Evolutionary conservation across 2,113 vertebrate species (phyloP).

Genomic region (Pimephales promelas): DNA sequence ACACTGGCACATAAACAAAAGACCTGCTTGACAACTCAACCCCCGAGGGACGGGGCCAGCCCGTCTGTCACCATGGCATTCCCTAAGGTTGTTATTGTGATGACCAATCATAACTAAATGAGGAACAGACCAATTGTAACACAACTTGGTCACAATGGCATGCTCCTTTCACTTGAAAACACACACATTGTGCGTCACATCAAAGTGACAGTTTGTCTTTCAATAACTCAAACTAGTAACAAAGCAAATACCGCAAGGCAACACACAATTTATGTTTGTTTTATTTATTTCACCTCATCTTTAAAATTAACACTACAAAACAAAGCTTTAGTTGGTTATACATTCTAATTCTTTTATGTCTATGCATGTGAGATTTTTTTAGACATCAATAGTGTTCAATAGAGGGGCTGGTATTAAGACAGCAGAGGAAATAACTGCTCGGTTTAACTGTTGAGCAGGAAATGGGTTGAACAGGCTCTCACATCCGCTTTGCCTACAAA

Average conservation of each 20-base stretch:
- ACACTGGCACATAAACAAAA: constrained; percentile 26
- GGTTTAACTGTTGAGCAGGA: constrained; percentile 43
- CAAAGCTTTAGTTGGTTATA: constrained; percentile 17
- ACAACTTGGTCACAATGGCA: background rate
- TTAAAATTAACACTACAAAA: background rate
- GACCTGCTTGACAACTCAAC: background rate
- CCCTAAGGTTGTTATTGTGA: constrained; percentile 32
- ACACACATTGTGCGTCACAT: constrained; percentile 1
- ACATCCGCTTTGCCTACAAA: constrained; percentile 4
- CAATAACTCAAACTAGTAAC: background rate
- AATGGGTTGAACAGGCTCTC: constrained; percentile 16
- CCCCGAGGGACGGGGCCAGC: constrained; percentile 2
- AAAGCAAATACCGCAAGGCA: background rate
- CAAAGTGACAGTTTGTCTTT: background rate
- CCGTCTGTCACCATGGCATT: constrained; percentile 36
- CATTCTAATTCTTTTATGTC: background rate
- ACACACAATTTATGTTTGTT: background rate
- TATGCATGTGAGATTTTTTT: background rate
- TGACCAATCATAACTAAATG: background rate
- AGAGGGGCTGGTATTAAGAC: background rate
- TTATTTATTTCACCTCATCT: background rate
- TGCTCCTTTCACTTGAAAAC: background rate
- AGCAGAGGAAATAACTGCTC: constrained; percentile 22
- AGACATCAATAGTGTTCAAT: background rate
- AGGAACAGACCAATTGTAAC: background rate